Evolutionary conservation across 2,797 vertebrate species (phyloP).

Genomic region (Sebastes iracundus): DNA sequence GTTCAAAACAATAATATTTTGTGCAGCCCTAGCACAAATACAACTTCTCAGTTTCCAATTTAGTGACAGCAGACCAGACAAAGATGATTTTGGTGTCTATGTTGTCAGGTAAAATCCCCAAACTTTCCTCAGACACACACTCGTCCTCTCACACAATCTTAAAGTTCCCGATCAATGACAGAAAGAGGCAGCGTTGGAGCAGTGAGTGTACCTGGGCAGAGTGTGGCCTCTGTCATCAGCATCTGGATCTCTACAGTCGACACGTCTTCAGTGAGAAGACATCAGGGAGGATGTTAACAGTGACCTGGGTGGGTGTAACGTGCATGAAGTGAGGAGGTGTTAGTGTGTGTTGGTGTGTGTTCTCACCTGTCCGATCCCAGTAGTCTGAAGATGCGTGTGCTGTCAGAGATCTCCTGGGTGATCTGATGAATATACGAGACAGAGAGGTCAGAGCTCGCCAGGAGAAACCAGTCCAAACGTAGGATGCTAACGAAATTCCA

Average conservation of each 20-base stretch:
- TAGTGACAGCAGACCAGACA: neutral
- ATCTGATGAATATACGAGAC: slow-evolving; percentile 79
- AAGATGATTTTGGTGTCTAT: slow-evolving; percentile 26
- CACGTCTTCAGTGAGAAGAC: slow-evolving; percentile 70
- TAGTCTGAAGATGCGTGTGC: slow-evolving; percentile 96
- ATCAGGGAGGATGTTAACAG: slow-evolving; percentile 69
- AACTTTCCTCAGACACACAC: neutral
- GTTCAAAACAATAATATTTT: neutral
- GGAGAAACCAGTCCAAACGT: neutral
- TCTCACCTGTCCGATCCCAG: slow-evolving; percentile 97
- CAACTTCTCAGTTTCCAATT: neutral
- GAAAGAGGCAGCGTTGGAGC: slow-evolving; percentile 32
- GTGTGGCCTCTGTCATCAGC: slow-evolving; percentile 54
- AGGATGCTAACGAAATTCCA: accelerated
- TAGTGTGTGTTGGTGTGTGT: neutral
- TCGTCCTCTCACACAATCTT: neutral
- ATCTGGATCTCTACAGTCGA: slow-evolving; percentile 64
- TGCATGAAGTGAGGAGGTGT: neutral
- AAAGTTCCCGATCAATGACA: slow-evolving; percentile 13
- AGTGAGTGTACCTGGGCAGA: slow-evolving; percentile 72
- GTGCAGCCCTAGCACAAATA: neutral
- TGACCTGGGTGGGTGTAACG: neutral
- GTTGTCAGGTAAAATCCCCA: neutral
- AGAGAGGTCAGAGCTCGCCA: neutral
- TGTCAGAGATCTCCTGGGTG: slow-evolving; percentile 99